Evolutionary conservation across 2,888 invertebrate genomes (phyloP), one percentile per base, ranked within the genome.

Genomic region (Aromia moschata): DNA sequence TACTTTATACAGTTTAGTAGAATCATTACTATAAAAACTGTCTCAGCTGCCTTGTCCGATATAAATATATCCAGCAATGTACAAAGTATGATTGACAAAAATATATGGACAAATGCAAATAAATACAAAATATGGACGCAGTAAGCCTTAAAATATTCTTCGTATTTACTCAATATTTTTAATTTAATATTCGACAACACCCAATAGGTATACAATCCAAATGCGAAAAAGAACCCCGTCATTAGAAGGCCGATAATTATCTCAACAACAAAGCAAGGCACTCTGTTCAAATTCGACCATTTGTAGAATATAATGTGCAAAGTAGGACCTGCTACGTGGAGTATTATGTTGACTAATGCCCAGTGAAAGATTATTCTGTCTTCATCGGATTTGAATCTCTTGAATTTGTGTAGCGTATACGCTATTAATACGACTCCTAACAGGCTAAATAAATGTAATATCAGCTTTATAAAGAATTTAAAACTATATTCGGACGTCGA

Each of bases 281-380:
- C 7, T 7, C 4, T 25, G 3, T 7, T 7, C 3, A 25, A 25
- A 25, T 25, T 25, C 25, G 7, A 5, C 4, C 3, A 5, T 25
- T 7, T 25, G 7, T 25, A 25, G 10, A 16, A 41, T 17, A 41
- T 2, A 11, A 44, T 30, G 12, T 44, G 14, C 9, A 30, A 2
- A 1, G 11, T 4, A 9, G 25, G 44, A 1, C 25, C 30, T 14
- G 7, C 25, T 14, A 55, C 2, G 14, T 41, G 15, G 11, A n/a
- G n/a, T 4, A 31, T 11, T 12, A 51, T 17, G 37, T 52, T 56
- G 2, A 45, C 14, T 14, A 60, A 31, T n/a, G 45, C 15, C 2
- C 41, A 52, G 30, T 52, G 37, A 36, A 52, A 20, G 53, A 2
- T 14, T 30, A 18, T 60, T 60, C 0, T 16, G 9, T n/a, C 37